A percentile compares a stretch with the other conserved stretches of the same genome.
phyloP scores from a whole-genome alignment of 2,797 vertebrate genomes.

The Sardinella longiceps region DNA sequence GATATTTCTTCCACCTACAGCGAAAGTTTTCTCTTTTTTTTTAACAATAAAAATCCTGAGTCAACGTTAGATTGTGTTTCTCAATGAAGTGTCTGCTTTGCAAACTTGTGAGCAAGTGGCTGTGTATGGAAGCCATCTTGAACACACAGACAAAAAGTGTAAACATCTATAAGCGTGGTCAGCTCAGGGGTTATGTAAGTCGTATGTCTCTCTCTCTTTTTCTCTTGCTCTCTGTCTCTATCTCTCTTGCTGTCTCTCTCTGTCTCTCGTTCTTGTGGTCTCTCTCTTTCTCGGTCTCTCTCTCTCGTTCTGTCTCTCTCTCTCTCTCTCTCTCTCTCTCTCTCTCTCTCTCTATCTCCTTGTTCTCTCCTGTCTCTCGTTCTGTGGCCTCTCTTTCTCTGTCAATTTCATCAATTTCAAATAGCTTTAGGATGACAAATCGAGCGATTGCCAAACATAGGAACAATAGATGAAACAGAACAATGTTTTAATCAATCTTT shows the following conservation, averaged over 20 bases:
- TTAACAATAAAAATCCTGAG: no score
- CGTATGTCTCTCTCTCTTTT: neutral
- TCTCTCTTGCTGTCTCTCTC: no score
- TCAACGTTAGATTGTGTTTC: neutral
- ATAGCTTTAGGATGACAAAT: no score
- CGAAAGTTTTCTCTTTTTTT: no score
- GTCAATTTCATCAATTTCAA: constrained; percentile 89
- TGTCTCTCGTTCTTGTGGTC: no score
- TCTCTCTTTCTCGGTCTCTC: no score
- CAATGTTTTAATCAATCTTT: no score
- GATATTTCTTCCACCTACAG: no score
- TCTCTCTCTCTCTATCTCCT: neutral
- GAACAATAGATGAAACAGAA: no score
- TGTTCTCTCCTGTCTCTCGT: neutral
- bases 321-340: no score
- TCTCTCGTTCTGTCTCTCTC: constrained; percentile 20
- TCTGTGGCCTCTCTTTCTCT: neutral
- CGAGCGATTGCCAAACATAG: no score
- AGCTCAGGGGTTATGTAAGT: neutral
- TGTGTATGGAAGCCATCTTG: neutral
- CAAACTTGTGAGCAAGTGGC: neutral
- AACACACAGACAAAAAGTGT: neutral
- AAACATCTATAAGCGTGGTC: neutral
- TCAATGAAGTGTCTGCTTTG: neutral
- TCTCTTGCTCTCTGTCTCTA: constrained; percentile 8